These are phyloP conservation scores for Lutjanus erythropterus DNA, from an alignment of 2,113 vertebrate species.

Conservation along the genomic window DNA sequence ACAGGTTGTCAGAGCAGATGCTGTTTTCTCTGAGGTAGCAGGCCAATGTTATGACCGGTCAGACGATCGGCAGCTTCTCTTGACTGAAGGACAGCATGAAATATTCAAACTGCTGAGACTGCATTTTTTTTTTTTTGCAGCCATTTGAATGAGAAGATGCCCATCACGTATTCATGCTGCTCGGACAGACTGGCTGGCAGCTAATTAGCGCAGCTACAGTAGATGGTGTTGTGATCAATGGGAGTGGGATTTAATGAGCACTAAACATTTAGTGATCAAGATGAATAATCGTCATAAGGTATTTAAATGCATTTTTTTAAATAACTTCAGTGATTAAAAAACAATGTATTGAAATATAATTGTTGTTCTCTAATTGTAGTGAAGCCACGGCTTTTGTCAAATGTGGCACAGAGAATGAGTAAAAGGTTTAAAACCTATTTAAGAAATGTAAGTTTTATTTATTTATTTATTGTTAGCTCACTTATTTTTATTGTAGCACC, in stretches of 20 bases:
- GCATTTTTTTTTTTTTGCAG: constrained; percentile 45
- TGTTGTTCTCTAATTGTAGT: constrained; percentile 3
- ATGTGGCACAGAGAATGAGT: not conserved
- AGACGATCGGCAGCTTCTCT: constrained; percentile 52
- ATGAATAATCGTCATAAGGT: constrained; percentile 9
- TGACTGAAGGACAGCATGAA: constrained; percentile 73
- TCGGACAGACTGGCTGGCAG: constrained; percentile 6
- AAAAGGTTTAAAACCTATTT: no score
- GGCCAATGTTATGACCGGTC: constrained; percentile 36
- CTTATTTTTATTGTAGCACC: no score
- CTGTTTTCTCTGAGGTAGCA: constrained; percentile 35
- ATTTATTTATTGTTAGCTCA: no score
- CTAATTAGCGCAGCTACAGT: constrained; percentile 53
- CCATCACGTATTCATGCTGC: constrained; percentile 12
- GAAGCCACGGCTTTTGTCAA: not conserved
- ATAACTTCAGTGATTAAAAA: constrained; percentile 10
- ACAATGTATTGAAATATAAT: not conserved
- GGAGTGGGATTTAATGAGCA: constrained; percentile 45
- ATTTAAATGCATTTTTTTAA: constrained; percentile 1
- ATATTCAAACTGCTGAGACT: constrained; percentile 72
- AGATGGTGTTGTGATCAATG: constrained; percentile 45
- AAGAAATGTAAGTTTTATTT: no score
- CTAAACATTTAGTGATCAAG: constrained; percentile 9
- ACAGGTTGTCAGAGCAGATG: constrained; percentile 62
- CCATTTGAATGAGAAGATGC: constrained; percentile 32